Percentiles rank a stretch among this genome's conserved stretches.
phyloP scores from a whole-genome alignment of 1,140 invertebrate genomes.

The Sinonovacula constricta region DNA sequence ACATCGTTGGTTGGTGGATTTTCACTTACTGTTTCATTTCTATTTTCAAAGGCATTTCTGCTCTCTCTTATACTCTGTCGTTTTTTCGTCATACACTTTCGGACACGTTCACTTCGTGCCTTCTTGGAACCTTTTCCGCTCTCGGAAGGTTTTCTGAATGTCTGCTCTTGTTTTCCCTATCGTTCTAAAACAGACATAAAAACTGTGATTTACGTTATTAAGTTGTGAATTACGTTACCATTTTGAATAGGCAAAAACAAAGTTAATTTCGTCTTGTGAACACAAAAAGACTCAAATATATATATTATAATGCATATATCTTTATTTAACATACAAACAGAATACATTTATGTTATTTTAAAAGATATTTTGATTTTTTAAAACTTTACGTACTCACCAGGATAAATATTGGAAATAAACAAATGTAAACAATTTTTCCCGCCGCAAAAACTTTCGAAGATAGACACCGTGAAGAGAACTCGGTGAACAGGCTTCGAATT shows the following conservation, averaged over 20 bases:
- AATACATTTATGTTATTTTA: neutral
- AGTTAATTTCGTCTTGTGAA: too few relatives aligned
- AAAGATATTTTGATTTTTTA: neutral
- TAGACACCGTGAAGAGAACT: neutral
- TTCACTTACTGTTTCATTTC: too few relatives aligned
- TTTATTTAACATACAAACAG: neutral
- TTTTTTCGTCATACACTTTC: conserved; percentile 7
- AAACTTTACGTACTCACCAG: neutral
- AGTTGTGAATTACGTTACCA: too few relatives aligned
- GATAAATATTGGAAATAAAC: neutral
- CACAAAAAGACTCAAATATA: neutral
- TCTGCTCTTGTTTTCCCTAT: conserved; percentile 20
- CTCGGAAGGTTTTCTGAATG: conserved; percentile 1
- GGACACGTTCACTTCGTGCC: neutral
- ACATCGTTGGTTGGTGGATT: too few relatives aligned
- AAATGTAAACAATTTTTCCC: neutral
- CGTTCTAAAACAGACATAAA: neutral
- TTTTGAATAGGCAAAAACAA: neutral
- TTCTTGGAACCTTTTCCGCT: conserved; percentile 11
- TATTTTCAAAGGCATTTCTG: too few relatives aligned
- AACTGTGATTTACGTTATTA: conserved; percentile 25
- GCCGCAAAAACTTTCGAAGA: neutral
- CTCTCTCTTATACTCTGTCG: neutral
- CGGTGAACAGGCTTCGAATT: neutral
- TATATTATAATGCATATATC: neutral